Evolutionary conservation across 2,797 vertebrate genomes (phyloP), one percentile per base, ranked within the genome.

Genomic region (Pangasius djambal): DNA sequence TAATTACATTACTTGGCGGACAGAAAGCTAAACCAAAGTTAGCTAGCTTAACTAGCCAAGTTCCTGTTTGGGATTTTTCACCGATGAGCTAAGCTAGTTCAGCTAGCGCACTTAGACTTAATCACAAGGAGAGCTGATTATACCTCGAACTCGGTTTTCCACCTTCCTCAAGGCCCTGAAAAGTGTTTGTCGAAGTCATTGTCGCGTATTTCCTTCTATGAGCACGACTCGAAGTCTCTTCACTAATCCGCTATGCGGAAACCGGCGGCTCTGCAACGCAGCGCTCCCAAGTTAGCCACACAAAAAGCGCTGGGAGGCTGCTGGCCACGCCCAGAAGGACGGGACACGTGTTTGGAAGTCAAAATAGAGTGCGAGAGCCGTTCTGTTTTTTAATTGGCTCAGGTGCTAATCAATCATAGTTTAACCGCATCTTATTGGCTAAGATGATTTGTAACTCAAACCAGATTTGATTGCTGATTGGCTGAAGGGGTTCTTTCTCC

Each of bases 101-200:
- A 87, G 86, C 85, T 74, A 75, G 40, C 85, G 85, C 31, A 61
- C 25, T n/a, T 4, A 25, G 67, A 86, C 61, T 34, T 22, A 69
- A 74, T 6, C 52, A 12, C 28, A 50, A 40, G 4, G 28, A 65
- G 57, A 44, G 55, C 37, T 5, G 16, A 16, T 34, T 70, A 82
- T 89, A 98, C 98, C 98, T 98, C 86, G 97, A 98, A 88, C 96
- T 97, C 0, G 96, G 92, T 90, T 97, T 97, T 2, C 92, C 52
- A 5, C 92, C 93, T 6, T 55, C 89, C 2, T 96, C 97, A 25
- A 97, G 81, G 0, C 94, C 96, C 90, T 96, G 97, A 86, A 97
- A 99, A 96, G 96, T 98, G 94, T 95, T 96, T 18, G 95, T 97
- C 5, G 92, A 97, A 96, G 96, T 97, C 97, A 97, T 97, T 10